phyloP scores from a whole-genome alignment of 2,888 invertebrate species.

The Ectropis crepuscularia region DNA sequence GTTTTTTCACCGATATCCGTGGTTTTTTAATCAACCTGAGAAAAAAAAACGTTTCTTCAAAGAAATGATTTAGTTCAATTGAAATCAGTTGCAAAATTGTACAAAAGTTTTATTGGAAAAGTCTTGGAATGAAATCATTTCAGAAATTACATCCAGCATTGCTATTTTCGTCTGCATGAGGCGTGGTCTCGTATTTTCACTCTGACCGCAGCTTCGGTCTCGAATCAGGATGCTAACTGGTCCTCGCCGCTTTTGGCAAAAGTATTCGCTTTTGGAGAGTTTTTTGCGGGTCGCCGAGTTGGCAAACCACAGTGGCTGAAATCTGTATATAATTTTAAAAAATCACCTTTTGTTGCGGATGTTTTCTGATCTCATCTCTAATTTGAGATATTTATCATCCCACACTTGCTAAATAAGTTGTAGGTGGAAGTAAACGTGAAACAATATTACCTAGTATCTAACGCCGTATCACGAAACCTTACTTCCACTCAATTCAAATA shows the following conservation, averaged over 20 bases:
- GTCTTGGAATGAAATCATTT: neutral
- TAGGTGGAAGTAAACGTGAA: too few relatives aligned
- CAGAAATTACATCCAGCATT: conserved; percentile 37
- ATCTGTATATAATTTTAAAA: conserved; percentile 43
- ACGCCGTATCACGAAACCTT: too few relatives aligned
- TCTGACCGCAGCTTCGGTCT: conserved; percentile 60
- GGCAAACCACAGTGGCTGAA: conserved; percentile 56
- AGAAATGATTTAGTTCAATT: too few relatives aligned
- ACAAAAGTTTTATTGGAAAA: neutral
- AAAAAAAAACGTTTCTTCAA: too few relatives aligned
- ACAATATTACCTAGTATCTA: too few relatives aligned
- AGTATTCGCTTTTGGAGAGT: conserved; percentile 48
- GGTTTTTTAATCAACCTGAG: too few relatives aligned
- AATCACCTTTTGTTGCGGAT: conserved; percentile 39
- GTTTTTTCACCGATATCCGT: too few relatives aligned
- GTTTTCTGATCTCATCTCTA: neutral
- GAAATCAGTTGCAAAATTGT: neutral
- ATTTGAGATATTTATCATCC: conserved; percentile 3
- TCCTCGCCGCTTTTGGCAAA: conserved; percentile 42
- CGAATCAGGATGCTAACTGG: conserved; percentile 56
- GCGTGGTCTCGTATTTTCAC: conserved; percentile 41
- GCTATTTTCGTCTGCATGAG: conserved; percentile 36
- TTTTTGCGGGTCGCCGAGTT: conserved; percentile 57
- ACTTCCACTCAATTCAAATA: too few relatives aligned
- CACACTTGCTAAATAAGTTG: too few relatives aligned